Evolutionary conservation across 2,888 invertebrate genomes (phyloP), one percentile per base, ranked within the genome.

Genomic region (Scaptomyza cyrtandrae): DNA sequence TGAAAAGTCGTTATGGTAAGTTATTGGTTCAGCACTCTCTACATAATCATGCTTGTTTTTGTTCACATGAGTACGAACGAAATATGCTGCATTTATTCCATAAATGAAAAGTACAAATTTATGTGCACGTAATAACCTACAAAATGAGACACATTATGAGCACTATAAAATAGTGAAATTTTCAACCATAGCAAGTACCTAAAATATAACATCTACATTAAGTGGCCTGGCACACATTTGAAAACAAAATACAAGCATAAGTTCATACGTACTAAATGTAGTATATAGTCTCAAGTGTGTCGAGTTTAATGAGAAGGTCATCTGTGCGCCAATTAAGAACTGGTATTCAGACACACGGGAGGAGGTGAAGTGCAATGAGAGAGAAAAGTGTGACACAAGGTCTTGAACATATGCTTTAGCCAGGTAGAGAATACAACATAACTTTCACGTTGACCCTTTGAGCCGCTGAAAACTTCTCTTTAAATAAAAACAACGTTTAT

Each of bases 131-230:
- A 37, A 39, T 37, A 55, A 52, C 55, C 45, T 7, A 46, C 65
- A 41, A 64, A 75, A 59, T 54, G 43, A 19, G 46, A 39, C 37
- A 41, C 33, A 16, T 77, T 70, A 68, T 68, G 70, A 49, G 53
- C 52, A 71, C 75, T 70, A 76, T 74, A 71, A 88, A 88, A 83
- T 88, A 88, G 85, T 85, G 85, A 85, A 85, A 85, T 68, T 80
- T 72, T 39, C 24, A 49, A 50, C 6, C 54, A 62, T 56, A 78
- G 70, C 75, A 69, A 69, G 78, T 78, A 48, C 61, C 58, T n/a
- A 48, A 62, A 59, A 37, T 56, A 27, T 58, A 55, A 14, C 45
- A 52, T 72, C 43, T 3, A 35, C 53, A 48, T 27, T 43, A 43
- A 48, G 63, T 75, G 71, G 43, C 41, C 66, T 72, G 75, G 54